Evolutionary conservation across 2,113 vertebrate species (phyloP).

Genomic region (Struthidea cinerea): DNA sequence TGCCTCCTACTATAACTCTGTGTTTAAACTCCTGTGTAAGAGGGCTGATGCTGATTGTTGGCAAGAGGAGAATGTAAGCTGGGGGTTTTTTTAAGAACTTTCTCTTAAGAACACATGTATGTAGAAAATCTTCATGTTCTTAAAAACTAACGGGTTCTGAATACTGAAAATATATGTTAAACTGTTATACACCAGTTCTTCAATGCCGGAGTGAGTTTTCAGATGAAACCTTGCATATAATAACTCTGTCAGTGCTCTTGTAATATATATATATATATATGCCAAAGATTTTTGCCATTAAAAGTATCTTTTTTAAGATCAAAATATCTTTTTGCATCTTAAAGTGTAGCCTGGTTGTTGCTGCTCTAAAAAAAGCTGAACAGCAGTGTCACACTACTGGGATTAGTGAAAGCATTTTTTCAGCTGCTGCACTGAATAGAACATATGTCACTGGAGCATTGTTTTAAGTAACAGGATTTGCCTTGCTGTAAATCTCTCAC

Average conservation of each 20-base stretch:
- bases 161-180: neutral
- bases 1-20: neutral
- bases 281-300: neutral
- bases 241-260: neutral
- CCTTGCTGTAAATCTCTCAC: neutral
- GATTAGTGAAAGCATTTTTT: neutral
- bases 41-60: neutral
- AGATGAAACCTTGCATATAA: neutral
- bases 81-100: neutral
- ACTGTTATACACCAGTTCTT: neutral
- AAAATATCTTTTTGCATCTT: neutral
- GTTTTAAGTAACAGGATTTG: slow-evolving; percentile 15
- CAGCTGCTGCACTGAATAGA: neutral
- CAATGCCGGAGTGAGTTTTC: neutral
- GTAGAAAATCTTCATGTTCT: neutral
- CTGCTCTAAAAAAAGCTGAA: neutral
- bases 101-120: neutral
- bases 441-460: neutral
- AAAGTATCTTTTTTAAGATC: neutral
- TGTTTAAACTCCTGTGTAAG: neutral
- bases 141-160: neutral
- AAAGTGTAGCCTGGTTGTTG: neutral
- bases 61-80: neutral
- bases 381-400: neutral
- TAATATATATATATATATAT: neutral